Percentiles rank a stretch among this genome's conserved stretches.
These are phyloP conservation scores for Esox masquinongy DNA, from an alignment of 2,797 vertebrate species.

Conservation along the genomic window DNA sequence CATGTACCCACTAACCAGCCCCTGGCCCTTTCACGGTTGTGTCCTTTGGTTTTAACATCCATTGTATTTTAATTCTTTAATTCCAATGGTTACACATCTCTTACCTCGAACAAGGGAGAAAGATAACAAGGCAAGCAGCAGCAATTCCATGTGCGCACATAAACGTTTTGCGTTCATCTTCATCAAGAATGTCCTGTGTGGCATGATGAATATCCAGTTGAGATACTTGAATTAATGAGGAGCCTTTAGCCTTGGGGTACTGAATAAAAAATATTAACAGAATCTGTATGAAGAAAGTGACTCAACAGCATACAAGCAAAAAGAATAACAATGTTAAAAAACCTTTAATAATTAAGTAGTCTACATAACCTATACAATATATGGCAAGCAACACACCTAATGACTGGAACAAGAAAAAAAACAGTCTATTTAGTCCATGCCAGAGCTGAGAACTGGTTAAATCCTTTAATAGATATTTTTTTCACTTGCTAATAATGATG, in stretches of 20 bases:
- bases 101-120: slow-evolving; percentile 4
- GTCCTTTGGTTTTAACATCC: neutral
- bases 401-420: neutral
- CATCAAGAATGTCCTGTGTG: neutral
- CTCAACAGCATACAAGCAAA: neutral
- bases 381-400: neutral
- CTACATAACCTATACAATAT: neutral
- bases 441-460: neutral
- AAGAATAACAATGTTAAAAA: neutral
- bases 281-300: neutral
- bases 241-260: neutral
- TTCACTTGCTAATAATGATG: neutral
- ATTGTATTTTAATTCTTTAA: neutral
- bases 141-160: neutral
- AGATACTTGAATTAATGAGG: neutral
- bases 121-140: neutral
- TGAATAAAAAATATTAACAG: neutral
- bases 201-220: neutral
- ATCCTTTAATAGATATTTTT: neutral
- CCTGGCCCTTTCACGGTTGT: neutral
- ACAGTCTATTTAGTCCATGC: neutral
- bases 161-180: neutral
- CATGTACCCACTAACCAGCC: neutral
- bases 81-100: neutral
- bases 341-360: neutral